Conservation (phyloP, 2,888 invertebrate genomes). For the Scaptomyza flava region DNA sequence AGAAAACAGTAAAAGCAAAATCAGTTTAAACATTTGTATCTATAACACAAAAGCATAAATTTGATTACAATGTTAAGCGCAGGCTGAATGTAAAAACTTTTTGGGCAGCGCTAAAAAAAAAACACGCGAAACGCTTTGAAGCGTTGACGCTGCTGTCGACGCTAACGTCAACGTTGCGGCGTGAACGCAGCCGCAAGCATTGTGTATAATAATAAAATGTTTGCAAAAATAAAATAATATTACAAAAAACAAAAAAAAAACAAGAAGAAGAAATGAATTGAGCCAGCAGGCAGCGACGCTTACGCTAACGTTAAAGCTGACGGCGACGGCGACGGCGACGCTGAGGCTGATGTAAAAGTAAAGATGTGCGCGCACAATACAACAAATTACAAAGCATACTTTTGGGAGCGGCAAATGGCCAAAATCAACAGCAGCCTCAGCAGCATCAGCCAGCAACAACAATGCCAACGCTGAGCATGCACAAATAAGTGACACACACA, state of each 20-base stretch:
- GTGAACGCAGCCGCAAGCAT: conserved; percentile 53
- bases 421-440: conserved; percentile 65
- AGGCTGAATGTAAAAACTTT: conserved; percentile 53
- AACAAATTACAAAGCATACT: conserved; percentile 75
- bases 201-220: conserved; percentile 77
- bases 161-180: conserved; percentile 16
- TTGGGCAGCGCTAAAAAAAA: conserved; percentile 24
- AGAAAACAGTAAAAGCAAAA: conserved; percentile 4
- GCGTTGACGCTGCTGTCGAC: conserved; percentile 55
- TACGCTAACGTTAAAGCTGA: conserved; percentile 12
- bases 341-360: conserved; percentile 49
- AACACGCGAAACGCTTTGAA: conserved; percentile 58
- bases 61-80: conserved; percentile 61
- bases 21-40: conserved; percentile 44
- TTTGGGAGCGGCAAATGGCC: conserved; percentile 78
- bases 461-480: conserved; percentile 67
- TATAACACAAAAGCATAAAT: conserved; percentile 60
- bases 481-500: conserved; percentile 55
- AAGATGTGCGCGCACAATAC: conserved; percentile 77
- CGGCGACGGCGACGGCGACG: conserved; percentile 9
- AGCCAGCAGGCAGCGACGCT: conserved; percentile 45
- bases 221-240: conserved; percentile 50
- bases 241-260: not conserved
- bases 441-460: conserved; percentile 46
- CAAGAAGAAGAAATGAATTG: conserved; percentile 45